Evolutionary conservation across 2,797 vertebrate species (phyloP), one percentile per base, ranked within the genome.

Genomic region (Urophycis tenuis): DNA sequence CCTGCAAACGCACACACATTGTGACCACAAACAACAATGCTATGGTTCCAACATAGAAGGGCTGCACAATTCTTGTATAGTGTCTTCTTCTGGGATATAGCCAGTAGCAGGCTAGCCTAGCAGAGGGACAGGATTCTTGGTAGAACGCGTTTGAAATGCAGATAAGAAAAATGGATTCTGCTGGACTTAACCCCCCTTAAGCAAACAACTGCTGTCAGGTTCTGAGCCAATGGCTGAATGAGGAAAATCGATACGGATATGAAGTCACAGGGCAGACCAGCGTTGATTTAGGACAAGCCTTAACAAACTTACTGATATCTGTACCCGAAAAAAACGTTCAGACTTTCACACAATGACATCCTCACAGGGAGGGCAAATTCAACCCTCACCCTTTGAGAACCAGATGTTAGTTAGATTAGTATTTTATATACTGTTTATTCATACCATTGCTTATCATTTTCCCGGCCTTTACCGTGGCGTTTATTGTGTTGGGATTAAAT

Each of bases 1-100:
- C 33, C 72, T 70, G 87, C 31, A 34, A 75, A 72, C n/a, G 76
- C 75, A 80, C 35, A 73, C 39, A 39, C 25, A 45, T 14, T 32
- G 25, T 19, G 49, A 60, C 22, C 22, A 22, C 49, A n/a, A 17
- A 60, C 49, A 60, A n/a, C n/a, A n/a, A 9, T 60, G 22, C 22
- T n/a, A 36, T 9, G 35, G 4, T 36, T 36, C 35, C 35, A 49
- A 49, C 45, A 49, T 49, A 6, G 45, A 22, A 49, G 19, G 45
- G 36, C 36, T 39, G 36, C 11, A 10, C 2, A 11, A 49, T 15
- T 49, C 2, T 2, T 49, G 3, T 60, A 7, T 8, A n/a, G 49
- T 19, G 11, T 19, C 19, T 60, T 60, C 49, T 8, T 25, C 49
- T 60, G 49, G n/a, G n/a, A 60, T 8, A 60, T 60, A 60, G 15